phyloP scores from a whole-genome alignment of 2,113 vertebrate species.

The Lanius ludovicianus region DNA sequence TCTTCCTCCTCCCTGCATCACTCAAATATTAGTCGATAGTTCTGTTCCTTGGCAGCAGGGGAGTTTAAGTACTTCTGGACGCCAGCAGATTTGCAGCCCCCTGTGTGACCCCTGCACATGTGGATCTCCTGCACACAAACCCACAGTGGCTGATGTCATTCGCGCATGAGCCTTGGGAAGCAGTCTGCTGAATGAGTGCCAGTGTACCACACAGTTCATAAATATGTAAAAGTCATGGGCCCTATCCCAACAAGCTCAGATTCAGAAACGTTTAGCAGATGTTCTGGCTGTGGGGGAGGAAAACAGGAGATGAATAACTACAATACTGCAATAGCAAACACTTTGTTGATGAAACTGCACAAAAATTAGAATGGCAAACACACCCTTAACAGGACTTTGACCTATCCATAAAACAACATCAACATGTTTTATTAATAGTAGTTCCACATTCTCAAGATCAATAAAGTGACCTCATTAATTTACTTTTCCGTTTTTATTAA shows the following conservation, averaged over 20 bases:
- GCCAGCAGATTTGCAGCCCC: background rate
- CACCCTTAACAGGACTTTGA: conserved; percentile 27
- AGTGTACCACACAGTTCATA: conserved; percentile 61
- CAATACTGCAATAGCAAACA: conserved; percentile 51
- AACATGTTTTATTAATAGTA: conserved; percentile 53
- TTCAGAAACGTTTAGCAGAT: conserved; percentile 63
- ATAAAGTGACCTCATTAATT: conserved; percentile 39
- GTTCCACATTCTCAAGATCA: conserved; percentile 11
- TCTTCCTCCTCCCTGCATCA: background rate
- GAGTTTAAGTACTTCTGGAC: background rate
- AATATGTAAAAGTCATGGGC: conserved; percentile 51
- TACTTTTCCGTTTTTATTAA: conserved; percentile 28
- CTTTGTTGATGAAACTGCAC: conserved; percentile 49
- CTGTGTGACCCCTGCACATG: conserved; percentile 31
- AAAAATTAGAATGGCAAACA: conserved; percentile 40
- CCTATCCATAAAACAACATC: conserved; percentile 6
- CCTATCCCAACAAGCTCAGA: conserved; percentile 44
- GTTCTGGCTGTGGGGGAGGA: conserved; percentile 54
- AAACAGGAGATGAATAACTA: conserved; percentile 55
- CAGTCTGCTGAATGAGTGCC: conserved; percentile 46
- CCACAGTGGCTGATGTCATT: background rate
- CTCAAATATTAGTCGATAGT: background rate
- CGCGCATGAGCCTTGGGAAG: background rate
- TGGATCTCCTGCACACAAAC: background rate
- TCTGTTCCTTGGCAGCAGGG: background rate